Conservation (phyloP, 2,888 invertebrate species). For the Epirrita christyi region DNA sequence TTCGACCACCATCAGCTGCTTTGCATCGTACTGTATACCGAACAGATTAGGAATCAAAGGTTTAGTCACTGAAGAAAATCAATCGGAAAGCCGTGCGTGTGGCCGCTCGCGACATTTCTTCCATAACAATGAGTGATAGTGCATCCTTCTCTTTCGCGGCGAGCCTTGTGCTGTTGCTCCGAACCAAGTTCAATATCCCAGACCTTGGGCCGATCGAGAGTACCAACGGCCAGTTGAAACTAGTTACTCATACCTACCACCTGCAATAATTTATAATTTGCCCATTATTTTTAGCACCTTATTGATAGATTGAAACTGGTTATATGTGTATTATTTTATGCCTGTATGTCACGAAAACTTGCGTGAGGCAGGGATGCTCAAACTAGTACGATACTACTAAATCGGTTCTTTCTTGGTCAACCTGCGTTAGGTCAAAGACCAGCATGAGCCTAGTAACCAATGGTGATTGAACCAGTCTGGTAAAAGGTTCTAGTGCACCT, state of each 20-base stretch:
- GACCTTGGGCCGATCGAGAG: constrained; percentile 79
- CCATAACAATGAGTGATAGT: constrained; percentile 82
- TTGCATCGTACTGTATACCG: constrained; percentile 72
- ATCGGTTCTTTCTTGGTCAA: constrained; percentile 17
- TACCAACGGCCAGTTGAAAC: constrained; percentile 70
- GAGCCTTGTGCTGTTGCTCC: constrained; percentile 76
- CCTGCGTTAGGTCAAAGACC: not conserved
- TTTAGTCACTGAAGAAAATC: constrained; percentile 65
- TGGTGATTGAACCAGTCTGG: too few species aligned
- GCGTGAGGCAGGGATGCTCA: too few species aligned
- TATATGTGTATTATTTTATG: constrained; percentile 29
- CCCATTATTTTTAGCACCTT: constrained; percentile 65
- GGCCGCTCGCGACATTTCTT: constrained; percentile 73
- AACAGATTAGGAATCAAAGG: constrained; percentile 65
- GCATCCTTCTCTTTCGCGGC: constrained; percentile 77
- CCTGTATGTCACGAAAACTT: too few species aligned
- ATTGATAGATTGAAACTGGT: constrained; percentile 52
- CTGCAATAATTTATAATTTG: constrained; percentile 71
- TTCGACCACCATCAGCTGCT: constrained; percentile 52
- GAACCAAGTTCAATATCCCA: constrained; percentile 82
- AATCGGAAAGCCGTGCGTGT: constrained; percentile 64
- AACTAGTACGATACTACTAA: constrained; percentile 13
- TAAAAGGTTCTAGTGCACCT: too few species aligned
- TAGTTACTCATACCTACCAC: constrained; percentile 73
- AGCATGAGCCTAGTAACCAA: too few species aligned